Percentiles rank a stretch among this genome's conserved stretches.
Conservation (phyloP, 1,140 invertebrate species). For the Aphidius ervi region DNA sequence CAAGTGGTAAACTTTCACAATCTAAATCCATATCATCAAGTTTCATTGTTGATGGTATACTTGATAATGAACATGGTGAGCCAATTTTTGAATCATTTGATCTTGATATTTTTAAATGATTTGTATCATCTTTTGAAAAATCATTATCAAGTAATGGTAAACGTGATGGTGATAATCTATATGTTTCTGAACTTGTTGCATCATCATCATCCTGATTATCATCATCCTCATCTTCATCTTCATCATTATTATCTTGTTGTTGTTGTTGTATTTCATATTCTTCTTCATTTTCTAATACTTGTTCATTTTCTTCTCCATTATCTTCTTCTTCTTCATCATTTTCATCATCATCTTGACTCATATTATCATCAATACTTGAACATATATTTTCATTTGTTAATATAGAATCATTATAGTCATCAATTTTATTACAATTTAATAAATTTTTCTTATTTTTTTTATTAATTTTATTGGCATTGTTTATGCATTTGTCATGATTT, state of each 20-base stretch:
- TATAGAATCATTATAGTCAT: conserved; percentile 29
- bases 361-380: conserved; percentile 28
- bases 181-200: conserved; percentile 38
- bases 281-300: too few species aligned
- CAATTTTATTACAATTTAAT: conserved; percentile 33
- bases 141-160: conserved; percentile 32
- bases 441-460: conserved; percentile 36
- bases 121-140: conserved; percentile 32
- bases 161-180: conserved; percentile 39
- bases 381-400: conserved; percentile 37
- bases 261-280: too few species aligned
- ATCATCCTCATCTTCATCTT: conserved; percentile 19
- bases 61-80: conserved; percentile 40
- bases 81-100: conserved; percentile 45
- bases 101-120: conserved; percentile 32
- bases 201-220: conserved; percentile 33
- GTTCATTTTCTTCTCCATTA: too few species aligned
- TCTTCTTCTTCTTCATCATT: conserved; percentile 18
- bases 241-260: conserved; percentile 1
- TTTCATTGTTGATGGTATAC: conserved; percentile 41
- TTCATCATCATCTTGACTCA: conserved; percentile 46
- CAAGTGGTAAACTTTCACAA: conserved; percentile 37
- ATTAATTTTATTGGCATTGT: conserved; percentile 27
- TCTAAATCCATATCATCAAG: conserved; percentile 44
- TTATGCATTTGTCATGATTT: conserved; percentile 32